Conservation (phyloP, 2,113 vertebrate species). For the Rattus rattus region DNA sequence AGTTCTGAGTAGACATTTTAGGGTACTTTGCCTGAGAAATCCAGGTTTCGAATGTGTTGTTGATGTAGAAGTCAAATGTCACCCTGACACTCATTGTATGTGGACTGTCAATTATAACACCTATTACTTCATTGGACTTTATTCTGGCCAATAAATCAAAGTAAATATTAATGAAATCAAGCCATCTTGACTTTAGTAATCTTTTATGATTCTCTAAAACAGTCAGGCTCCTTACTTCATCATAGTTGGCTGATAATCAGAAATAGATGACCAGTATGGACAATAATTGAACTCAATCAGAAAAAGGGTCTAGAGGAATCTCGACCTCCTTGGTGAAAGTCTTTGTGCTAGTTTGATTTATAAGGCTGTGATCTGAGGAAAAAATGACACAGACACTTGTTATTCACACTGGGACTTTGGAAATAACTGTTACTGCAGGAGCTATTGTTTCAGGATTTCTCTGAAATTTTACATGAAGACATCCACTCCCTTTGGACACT, state of each 20-base stretch:
- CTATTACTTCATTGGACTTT: conserved; percentile 63
- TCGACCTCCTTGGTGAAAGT: conserved; percentile 54
- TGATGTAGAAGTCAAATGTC: background rate
- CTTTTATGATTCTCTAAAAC: conserved; percentile 78
- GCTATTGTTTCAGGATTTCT: conserved; percentile 72
- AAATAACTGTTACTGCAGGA: conserved; percentile 82
- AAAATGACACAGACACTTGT: conserved; percentile 74
- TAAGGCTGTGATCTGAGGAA: conserved; percentile 68
- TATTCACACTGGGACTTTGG: conserved; percentile 76
- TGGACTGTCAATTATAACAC: conserved; percentile 57
- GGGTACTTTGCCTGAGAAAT: background rate
- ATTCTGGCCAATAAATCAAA: conserved; percentile 60
- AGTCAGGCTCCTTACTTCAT: conserved; percentile 48
- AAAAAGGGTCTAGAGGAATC: conserved; percentile 59
- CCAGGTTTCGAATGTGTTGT: background rate
- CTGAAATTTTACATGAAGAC: conserved; percentile 79
- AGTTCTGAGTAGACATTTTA: background rate
- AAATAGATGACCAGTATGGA: conserved; percentile 60
- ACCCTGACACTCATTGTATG: conserved; percentile 14
- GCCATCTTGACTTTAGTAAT: conserved; percentile 75
- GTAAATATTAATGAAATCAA: conserved; percentile 78
- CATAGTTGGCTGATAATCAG: conserved; percentile 11
- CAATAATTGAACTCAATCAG: conserved; percentile 69
- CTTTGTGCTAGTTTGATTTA: conserved; percentile 78
- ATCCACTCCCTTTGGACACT: conserved; percentile 65